Evolutionary conservation across 2,888 invertebrate species (phyloP).

Genomic region (Cantharis lateralis): DNA sequence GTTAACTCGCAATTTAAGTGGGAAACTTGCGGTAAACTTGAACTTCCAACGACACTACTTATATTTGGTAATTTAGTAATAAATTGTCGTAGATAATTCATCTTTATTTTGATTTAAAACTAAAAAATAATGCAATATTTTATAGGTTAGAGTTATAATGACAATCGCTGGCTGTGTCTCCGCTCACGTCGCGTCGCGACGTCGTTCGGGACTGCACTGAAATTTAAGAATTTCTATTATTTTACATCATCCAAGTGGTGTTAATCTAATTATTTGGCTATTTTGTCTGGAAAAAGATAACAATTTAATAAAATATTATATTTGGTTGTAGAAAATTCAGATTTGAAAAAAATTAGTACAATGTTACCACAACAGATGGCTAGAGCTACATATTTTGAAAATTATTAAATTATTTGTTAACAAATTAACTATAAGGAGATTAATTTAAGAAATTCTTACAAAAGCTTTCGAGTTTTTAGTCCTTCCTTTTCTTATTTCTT

Average conservation of each 20-base stretch:
- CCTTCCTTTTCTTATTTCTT: background rate
- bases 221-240: background rate
- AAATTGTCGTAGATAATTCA: constrained; percentile 37
- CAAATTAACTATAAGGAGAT: background rate
- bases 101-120: constrained; percentile 4
- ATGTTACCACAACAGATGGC: background rate
- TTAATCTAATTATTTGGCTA: background rate
- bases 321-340: background rate
- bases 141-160: background rate
- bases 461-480: background rate
- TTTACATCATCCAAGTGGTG: background rate
- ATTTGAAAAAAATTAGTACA: background rate
- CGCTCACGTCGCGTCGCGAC: no score
- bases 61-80: constrained; percentile 31
- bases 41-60: constrained; percentile 15
- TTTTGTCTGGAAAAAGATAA: background rate
- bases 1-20: constrained; percentile 26
- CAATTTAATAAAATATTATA: background rate
- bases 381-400: background rate
- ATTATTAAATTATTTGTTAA: background rate
- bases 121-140: background rate
- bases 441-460: background rate
- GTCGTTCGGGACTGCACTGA: background rate
- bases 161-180: background rate
- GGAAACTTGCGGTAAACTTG: constrained; percentile 16